phyloP scores from a whole-genome alignment of 2,797 vertebrate species.

The Falco rusticolus region DNA sequence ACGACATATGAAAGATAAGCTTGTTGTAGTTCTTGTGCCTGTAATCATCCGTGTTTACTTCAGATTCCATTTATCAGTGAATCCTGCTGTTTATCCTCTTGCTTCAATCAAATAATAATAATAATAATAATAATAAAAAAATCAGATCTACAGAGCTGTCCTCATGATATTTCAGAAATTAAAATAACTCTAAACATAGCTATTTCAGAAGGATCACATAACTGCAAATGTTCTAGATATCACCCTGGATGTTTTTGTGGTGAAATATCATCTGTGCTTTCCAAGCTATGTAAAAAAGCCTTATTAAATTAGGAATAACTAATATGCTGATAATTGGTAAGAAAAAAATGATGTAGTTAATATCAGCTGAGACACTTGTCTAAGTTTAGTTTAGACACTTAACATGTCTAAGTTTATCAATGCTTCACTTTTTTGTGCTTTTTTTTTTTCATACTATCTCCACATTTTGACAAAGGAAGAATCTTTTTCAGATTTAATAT shows the following conservation, averaged over 20 bases:
- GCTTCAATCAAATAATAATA: not conserved
- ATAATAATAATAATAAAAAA: not conserved
- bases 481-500: not conserved
- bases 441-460: not conserved
- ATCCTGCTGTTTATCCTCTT: not conserved
- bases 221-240: not conserved
- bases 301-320: not conserved
- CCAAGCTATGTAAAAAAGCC: not conserved
- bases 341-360: not conserved
- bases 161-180: not conserved
- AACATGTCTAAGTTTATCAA: not conserved
- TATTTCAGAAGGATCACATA: not conserved
- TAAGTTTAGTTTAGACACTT: not conserved
- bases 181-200: not conserved
- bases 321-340: not conserved
- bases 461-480: not conserved
- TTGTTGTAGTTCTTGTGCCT: not conserved
- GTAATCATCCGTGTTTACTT: not conserved
- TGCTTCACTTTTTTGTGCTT: not conserved
- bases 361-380: not conserved
- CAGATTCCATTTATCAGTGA: not conserved
- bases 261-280: not conserved
- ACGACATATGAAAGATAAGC: not conserved
- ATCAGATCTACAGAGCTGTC: not conserved
- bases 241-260: not conserved